Evolutionary conservation across 2,888 invertebrate species (phyloP).

Genomic region (Oconnorella tubifera): DNA sequence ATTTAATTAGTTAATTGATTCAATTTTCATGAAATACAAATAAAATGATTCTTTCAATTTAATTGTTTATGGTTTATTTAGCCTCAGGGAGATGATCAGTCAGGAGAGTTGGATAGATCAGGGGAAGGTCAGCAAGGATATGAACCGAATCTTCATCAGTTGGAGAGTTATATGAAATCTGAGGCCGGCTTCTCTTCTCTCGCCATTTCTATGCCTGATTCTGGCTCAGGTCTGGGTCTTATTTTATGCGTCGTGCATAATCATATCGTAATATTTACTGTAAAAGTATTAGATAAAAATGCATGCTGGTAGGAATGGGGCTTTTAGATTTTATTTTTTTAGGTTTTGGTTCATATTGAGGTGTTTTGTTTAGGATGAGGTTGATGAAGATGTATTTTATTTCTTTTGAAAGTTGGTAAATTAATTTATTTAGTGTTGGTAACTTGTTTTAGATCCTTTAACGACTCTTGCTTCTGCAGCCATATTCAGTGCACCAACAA

Average conservation of each 20-base stretch:
- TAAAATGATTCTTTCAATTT: too few relatives aligned
- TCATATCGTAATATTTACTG: not conserved
- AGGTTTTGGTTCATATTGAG: too few relatives aligned
- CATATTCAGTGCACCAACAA: slow-evolving; percentile 51
- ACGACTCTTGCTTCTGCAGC: slow-evolving; percentile 73
- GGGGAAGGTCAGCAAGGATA: not conserved
- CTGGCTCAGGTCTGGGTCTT: slow-evolving; percentile 10
- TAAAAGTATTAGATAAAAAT: too few relatives aligned
- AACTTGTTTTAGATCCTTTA: slow-evolving; percentile 63
- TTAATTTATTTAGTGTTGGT: too few relatives aligned
- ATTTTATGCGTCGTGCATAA: not conserved
- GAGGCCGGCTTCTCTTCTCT: slow-evolving; percentile 14
- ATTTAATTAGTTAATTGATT: too few relatives aligned
- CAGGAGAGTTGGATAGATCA: not conserved
- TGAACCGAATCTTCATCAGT: slow-evolving; percentile 5
- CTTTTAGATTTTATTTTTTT: too few relatives aligned
- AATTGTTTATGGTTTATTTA: not conserved
- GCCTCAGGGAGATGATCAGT: not conserved
- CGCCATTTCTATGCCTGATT: slow-evolving; percentile 12
- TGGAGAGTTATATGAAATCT: slow-evolving; percentile 12
- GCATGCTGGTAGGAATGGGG: too few relatives aligned
- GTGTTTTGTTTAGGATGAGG: too few relatives aligned
- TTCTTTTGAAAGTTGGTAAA: too few relatives aligned
- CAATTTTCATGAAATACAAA: too few relatives aligned
- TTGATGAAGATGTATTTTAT: too few relatives aligned